Evolutionary conservation across 2,113 vertebrate species (phyloP).

Genomic region (Axis porcinus): DNA sequence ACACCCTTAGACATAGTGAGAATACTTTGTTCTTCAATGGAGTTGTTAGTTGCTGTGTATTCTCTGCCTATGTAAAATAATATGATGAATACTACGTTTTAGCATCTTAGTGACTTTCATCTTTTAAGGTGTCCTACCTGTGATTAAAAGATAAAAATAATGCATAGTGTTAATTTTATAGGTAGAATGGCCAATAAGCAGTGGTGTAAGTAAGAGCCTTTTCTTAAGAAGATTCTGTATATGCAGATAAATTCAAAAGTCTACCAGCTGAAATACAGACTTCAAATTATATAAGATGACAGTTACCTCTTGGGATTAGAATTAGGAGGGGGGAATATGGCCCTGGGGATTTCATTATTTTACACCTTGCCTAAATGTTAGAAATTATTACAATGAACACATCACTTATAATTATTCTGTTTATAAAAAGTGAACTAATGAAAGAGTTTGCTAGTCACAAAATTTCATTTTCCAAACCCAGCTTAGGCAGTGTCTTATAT

Average conservation of each 20-base stretch:
- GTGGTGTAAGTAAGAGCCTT: not conserved
- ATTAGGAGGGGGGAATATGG: not conserved
- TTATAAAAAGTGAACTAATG: not conserved
- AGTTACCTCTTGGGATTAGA: not conserved
- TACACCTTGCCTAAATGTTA: not conserved
- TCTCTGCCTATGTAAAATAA: not conserved
- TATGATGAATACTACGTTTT: not conserved
- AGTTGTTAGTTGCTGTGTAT: not conserved
- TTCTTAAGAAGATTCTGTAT: not conserved
- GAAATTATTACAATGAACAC: not conserved
- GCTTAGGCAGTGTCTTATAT: not conserved
- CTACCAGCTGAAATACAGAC: not conserved
- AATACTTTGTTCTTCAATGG: not conserved
- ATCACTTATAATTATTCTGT: not conserved
- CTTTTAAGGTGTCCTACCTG: not conserved
- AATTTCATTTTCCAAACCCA: not conserved
- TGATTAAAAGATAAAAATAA: not conserved
- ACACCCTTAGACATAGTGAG: not conserved
- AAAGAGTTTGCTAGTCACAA: not conserved
- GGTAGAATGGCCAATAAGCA: not conserved
- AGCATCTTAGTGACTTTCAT: not conserved
- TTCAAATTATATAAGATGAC: not conserved
- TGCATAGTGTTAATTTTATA: not conserved
- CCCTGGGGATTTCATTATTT: not conserved
- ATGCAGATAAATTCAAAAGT: not conserved